Evolutionary conservation across 2,888 invertebrate species (phyloP).

Genomic region (Eupithecia tripunctaria): DNA sequence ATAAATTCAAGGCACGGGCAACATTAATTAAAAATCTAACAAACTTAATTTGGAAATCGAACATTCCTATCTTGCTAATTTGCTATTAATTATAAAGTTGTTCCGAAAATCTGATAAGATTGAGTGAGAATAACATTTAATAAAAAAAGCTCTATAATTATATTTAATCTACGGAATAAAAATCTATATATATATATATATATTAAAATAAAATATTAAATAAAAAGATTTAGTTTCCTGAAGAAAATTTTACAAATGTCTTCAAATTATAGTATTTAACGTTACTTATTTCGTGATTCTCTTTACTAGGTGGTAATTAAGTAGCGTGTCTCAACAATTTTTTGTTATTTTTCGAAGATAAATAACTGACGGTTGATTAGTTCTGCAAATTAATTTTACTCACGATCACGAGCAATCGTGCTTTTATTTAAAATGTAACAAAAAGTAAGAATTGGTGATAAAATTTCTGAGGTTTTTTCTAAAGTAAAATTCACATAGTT

Average conservation of each 20-base stretch:
- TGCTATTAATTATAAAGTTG: too few relatives aligned
- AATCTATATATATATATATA: background rate
- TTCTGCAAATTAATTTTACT: constrained; percentile 13
- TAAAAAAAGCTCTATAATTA: background rate
- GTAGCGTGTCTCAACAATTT: constrained; percentile 38
- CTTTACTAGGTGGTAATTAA: constrained; percentile 34
- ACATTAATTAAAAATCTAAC: too few relatives aligned
- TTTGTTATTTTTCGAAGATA: constrained; percentile 43
- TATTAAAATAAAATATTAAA: too few relatives aligned
- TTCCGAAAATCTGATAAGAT: background rate
- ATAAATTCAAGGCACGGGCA: background rate
- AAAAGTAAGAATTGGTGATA: background rate
- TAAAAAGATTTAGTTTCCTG: background rate
- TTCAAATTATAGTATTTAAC: constrained; percentile 26
- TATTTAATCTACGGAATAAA: background rate
- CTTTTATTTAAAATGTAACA: background rate
- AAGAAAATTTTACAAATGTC: background rate
- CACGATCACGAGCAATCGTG: background rate
- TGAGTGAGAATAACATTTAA: background rate
- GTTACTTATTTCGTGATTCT: constrained; percentile 31
- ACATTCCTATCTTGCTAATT: too few relatives aligned
- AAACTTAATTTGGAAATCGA: too few relatives aligned
- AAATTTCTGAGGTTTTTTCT: background rate
- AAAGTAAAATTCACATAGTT: background rate
- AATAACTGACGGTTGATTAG: constrained; percentile 49